A percentile compares a stretch with the other conserved stretches of the same genome.
These are phyloP conservation scores for Parascotia fuliginaria DNA, from an alignment of 2,888 invertebrate species.

Conservation along the genomic window DNA sequence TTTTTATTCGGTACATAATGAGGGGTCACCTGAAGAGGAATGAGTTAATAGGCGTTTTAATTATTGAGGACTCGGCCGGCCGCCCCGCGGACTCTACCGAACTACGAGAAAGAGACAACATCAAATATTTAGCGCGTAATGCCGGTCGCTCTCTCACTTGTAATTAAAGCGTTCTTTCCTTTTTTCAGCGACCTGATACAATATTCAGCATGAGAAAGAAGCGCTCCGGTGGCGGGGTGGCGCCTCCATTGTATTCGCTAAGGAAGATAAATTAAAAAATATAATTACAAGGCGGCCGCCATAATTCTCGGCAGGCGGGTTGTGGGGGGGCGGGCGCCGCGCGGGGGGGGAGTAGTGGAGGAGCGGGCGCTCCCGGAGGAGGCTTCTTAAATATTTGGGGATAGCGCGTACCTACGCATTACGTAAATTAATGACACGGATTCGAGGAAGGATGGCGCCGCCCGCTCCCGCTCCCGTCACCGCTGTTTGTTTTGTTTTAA, in stretches of 20 bases:
- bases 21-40: constrained; percentile 79
- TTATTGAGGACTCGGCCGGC: constrained; percentile 73
- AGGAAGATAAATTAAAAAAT: constrained; percentile 91
- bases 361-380: constrained; percentile 84
- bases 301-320: constrained; percentile 85
- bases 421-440: constrained; percentile 87
- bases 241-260: constrained; percentile 87
- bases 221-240: constrained; percentile 84
- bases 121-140: constrained; percentile 84
- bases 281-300: constrained; percentile 89
- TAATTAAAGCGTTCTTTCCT: constrained; percentile 86
- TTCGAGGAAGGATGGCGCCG: constrained; percentile 85
- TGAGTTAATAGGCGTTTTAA: constrained; percentile 85
- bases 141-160: constrained; percentile 83
- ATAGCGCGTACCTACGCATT: constrained; percentile 87
- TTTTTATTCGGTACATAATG: constrained; percentile 70
- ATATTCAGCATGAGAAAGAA: constrained; percentile 86
- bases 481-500: constrained; percentile 85
- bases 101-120: constrained; percentile 79
- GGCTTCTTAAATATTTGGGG: constrained; percentile 87
- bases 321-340: constrained; percentile 62
- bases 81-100: constrained; percentile 53
- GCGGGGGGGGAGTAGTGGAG: constrained; percentile 77
- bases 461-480: constrained; percentile 59
- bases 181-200: constrained; percentile 86